Evolutionary conservation across 2,113 vertebrate genomes (phyloP).

Genomic region (Mus pahari): DNA sequence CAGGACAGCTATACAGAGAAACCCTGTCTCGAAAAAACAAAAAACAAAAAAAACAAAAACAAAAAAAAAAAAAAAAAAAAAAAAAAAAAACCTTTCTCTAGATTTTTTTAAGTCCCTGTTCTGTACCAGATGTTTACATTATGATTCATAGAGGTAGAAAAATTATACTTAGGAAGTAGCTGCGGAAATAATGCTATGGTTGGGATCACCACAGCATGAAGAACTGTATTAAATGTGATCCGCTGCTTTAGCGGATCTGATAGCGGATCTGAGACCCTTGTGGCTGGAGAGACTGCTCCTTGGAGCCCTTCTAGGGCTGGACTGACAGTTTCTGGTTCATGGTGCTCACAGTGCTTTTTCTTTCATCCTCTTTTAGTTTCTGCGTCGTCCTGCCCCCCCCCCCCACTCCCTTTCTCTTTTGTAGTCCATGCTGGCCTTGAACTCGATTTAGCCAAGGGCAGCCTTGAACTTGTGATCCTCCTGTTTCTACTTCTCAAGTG

Average conservation of each 20-base stretch:
- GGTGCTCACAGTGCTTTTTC: background rate
- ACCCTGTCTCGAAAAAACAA: too few species aligned
- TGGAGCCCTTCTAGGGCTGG: background rate
- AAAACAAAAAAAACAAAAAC: too few species aligned
- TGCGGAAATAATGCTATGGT: background rate
- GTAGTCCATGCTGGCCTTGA: background rate
- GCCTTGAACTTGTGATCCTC: background rate
- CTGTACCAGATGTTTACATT: background rate
- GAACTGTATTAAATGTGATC: background rate
- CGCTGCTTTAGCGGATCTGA: background rate
- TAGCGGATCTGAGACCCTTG: background rate
- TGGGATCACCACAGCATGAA: background rate
- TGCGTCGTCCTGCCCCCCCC: too few species aligned
- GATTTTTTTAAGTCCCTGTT: background rate
- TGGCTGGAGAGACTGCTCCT: background rate
- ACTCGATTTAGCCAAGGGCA: background rate
- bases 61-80: too few species aligned
- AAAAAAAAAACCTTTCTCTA: too few species aligned
- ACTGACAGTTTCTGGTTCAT: background rate
- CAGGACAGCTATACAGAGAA: too few species aligned
- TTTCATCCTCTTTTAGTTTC: background rate
- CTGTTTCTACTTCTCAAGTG: background rate
- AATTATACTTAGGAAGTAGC: background rate
- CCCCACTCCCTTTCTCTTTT: background rate
- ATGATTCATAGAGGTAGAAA: background rate